Evolutionary conservation across 2,113 vertebrate genomes (phyloP).

Genomic region (Pristiophorus japonicus): DNA sequence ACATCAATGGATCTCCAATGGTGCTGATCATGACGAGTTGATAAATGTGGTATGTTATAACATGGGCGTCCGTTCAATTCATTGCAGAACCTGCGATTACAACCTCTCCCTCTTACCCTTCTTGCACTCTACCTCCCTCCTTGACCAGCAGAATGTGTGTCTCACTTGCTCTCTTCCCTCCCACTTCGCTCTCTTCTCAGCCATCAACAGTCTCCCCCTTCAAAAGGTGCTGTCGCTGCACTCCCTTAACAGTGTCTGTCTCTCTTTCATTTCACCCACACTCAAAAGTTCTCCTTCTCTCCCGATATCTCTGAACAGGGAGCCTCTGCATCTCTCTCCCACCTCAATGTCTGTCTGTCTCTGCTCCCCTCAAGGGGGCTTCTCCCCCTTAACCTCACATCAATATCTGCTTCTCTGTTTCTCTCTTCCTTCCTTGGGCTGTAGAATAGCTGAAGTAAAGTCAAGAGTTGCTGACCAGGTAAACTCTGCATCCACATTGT

Average conservation of each 20-base stretch:
- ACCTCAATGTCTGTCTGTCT: neutral
- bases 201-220: neutral
- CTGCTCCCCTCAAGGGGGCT: neutral
- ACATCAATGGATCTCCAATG: neutral
- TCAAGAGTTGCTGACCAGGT: neutral
- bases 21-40: neutral
- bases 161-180: neutral
- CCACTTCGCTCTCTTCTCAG: neutral
- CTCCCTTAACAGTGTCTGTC: neutral
- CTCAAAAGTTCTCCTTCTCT: neutral
- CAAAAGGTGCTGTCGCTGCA: neutral
- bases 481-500: neutral
- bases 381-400: neutral
- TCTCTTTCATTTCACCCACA: neutral
- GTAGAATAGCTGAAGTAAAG: neutral
- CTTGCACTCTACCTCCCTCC: neutral
- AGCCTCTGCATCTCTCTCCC: neutral
- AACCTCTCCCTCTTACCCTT: neutral
- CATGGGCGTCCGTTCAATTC: neutral
- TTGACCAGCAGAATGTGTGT: neutral
- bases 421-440: neutral
- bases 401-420: neutral
- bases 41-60: neutral
- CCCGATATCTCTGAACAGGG: neutral
- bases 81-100: neutral